phyloP scores from a whole-genome alignment of 1,140 invertebrate species.

The Dreissena rostriformis region DNA sequence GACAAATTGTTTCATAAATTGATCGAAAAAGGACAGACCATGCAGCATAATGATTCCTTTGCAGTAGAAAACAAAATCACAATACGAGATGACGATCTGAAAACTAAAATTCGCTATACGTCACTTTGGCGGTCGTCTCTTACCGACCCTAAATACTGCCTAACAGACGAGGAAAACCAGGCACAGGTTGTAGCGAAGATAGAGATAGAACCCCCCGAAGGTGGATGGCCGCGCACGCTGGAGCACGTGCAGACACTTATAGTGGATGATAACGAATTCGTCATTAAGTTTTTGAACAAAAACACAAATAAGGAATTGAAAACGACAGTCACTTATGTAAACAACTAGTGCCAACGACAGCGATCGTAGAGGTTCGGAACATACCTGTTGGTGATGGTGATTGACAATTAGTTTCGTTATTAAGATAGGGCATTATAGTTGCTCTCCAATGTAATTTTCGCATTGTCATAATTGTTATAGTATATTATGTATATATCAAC shows the following conservation, averaged over 20 bases:
- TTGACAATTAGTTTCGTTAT: no score
- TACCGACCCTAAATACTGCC: conserved; percentile 14
- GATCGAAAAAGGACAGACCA: conserved; percentile 16
- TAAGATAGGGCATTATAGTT: no score
- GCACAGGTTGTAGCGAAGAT: conserved; percentile 1
- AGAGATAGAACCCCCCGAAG: conserved; percentile 7
- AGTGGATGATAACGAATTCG: not conserved
- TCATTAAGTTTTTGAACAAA: not conserved
- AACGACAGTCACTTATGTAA: not conserved
- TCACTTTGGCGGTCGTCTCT: conserved; percentile 4
- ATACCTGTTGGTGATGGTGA: no score
- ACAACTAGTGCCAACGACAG: no score
- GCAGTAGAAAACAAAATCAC: not conserved
- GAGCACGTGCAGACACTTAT: not conserved
- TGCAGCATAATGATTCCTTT: conserved; percentile 14
- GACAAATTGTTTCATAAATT: conserved; percentile 6
- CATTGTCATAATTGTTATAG: no score
- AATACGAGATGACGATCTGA: not conserved
- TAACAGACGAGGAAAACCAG: not conserved
- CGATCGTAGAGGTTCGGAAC: no score
- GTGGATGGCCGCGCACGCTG: not conserved
- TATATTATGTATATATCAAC: no score
- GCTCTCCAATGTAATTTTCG: no score
- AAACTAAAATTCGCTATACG: not conserved
- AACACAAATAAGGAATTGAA: not conserved